Percentiles rank a stretch among this genome's conserved stretches.
Conservation (phyloP, 2,113 vertebrate genomes). For the Solea solea region DNA sequence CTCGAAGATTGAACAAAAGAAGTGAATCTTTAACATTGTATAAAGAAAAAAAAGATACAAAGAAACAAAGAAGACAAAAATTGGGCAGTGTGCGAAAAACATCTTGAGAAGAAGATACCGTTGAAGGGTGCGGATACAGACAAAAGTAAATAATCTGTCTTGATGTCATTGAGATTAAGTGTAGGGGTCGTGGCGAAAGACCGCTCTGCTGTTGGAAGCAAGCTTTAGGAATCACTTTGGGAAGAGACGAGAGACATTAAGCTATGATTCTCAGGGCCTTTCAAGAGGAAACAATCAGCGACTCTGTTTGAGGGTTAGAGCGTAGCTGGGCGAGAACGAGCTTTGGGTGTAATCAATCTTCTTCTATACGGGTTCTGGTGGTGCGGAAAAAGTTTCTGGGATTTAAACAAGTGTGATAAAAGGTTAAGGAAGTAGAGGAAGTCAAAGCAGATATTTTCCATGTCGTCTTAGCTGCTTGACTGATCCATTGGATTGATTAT, state of each 20-base stretch:
- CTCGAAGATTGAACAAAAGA: too few species aligned
- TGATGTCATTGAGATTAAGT: background rate
- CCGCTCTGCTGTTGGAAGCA: background rate
- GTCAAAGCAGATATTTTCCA: background rate
- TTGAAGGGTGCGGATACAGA: background rate
- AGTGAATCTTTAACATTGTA: too few species aligned
- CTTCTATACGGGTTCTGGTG: background rate
- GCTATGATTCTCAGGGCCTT: background rate
- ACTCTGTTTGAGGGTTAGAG: constrained; percentile 8
- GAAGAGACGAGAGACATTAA: constrained; percentile 5
- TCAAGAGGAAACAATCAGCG: constrained; percentile 4
- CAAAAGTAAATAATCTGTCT: background rate
- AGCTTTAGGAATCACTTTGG: constrained; percentile 6
- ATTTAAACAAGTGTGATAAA: background rate
- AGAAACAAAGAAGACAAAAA: background rate
- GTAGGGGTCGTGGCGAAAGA: background rate
- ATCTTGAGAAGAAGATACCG: background rate
- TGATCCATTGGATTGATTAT: too few species aligned
- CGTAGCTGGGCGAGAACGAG: background rate
- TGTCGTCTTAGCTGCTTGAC: background rate
- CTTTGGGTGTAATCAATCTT: background rate
- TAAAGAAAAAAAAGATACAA: background rate
- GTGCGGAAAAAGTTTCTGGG: background rate
- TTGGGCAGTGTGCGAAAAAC: background rate
- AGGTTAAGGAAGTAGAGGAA: background rate